Base-by-base conservation (phyloP, 2,113 vertebrate genomes). In the Sigmodon hispidus region DNA sequence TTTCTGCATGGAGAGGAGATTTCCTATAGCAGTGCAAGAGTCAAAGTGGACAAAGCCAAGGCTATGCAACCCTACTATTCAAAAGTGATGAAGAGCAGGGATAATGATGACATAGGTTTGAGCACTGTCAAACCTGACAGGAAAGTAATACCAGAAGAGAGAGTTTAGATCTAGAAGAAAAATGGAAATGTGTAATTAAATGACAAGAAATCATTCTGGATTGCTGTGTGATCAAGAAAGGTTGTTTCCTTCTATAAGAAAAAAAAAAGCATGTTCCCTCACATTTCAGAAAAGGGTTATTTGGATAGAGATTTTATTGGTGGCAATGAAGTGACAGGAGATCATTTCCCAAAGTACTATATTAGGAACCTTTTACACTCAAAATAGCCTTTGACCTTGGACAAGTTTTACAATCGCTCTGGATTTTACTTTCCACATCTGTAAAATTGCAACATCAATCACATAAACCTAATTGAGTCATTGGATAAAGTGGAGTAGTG, bases 381-480 rank as follows among this genome's bases (percentile, higher is more conserved):
- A 31, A 9, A 72, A 40, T 50, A 72, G 45, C 61, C 36, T 2
- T 83, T 83, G 31, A 59, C 61, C 59, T 85, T 61, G 72, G 50
- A 7, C n/a, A 88, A 65, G 19, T 93, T 89, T 80, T 69, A 34
- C 59, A 63, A 57, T 81, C n/a, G 75, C 16, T 84, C 34, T 19
- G 11, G 75, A 75, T 55, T 87, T 90, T 12, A 73, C 21, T 89
- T 93, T 94, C 81, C 50, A 84, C 55, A 65, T 50, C 59, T 81
- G 22, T 87, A 59, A 90, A 93, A 67, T 1, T 40, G 22, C 11
- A 12, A 45, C 36, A 36, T 52, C 45, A 50, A 59, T 84, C 40
- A 45, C 21, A 61, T 63, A 83, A 76, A 86, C 24, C 6, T 77
- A 61, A 87, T 6, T 76, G 29, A 91, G 34, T 94, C 48, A 48